These are phyloP conservation scores for Maccullochella peelii DNA, from an alignment of 2,113 vertebrate genomes.

Conservation along the genomic window DNA sequence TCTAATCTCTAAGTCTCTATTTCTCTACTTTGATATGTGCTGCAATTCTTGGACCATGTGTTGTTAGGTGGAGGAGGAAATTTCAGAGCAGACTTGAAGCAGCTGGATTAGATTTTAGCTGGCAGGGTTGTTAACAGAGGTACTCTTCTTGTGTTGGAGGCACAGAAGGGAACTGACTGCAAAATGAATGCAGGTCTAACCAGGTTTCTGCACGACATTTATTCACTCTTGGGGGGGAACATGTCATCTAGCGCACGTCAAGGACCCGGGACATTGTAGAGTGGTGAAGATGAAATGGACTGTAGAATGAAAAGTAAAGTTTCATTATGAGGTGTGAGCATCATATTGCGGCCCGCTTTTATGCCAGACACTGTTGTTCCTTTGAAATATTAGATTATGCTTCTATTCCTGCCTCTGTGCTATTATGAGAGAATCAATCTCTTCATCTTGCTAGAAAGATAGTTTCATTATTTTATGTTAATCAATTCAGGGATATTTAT, in stretches of 20 bases:
- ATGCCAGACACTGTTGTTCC: constrained; percentile 45
- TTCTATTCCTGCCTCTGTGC: constrained; percentile 16
- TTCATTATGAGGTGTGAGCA: constrained; percentile 72
- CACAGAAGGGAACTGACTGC: constrained; percentile 58
- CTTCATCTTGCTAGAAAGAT: constrained; percentile 26
- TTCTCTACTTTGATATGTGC: constrained; percentile 48
- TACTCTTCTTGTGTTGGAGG: constrained; percentile 64
- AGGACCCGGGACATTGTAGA: constrained; percentile 59
- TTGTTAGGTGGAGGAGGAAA: constrained; percentile 50
- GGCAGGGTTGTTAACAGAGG: constrained; percentile 73
- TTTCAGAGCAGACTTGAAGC: constrained; percentile 60
- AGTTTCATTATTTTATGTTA: constrained; percentile 45
- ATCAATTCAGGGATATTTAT: constrained; percentile 52
- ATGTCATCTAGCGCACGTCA: constrained; percentile 57
- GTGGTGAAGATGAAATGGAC: constrained; percentile 62
- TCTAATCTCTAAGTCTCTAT: too few relatives aligned
- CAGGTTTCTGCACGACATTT: constrained; percentile 56
- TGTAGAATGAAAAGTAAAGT: constrained; percentile 79
- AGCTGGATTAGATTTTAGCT: constrained; percentile 69
- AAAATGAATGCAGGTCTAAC: constrained; percentile 66
- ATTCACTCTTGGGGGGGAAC: constrained; percentile 62
- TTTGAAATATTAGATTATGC: constrained; percentile 42
- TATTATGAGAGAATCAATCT: constrained; percentile 32
- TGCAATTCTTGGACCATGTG: constrained; percentile 53
- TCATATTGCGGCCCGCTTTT: constrained; percentile 42